Evolutionary conservation across 2,888 invertebrate genomes (phyloP), one percentile per base, ranked within the genome.

Genomic region (Agonopterix heracliana): DNA sequence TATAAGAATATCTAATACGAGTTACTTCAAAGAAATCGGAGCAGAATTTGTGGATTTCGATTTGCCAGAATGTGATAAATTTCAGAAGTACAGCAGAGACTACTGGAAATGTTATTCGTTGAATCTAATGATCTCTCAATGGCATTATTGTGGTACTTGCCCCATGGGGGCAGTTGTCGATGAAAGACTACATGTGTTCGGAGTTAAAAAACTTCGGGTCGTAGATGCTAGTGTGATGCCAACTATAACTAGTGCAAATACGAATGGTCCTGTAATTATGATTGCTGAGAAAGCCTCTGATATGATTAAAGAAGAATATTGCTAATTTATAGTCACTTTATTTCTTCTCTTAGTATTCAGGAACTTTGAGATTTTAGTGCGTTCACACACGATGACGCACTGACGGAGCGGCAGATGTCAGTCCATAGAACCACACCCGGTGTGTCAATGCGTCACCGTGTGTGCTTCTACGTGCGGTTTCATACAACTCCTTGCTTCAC

Each of bases 151-250:
- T 0, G 76, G 78, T 1, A 75, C 81, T 4, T 78, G 78, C 51
- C 64, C 68, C 0, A 81, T 81, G 80, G 81, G 78, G 1, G 52
- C 60, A 0, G 94, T 94, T 1, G 92, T 94, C 0, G 91, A 92
- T 73, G 84, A 90, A 0, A 69, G 91, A 41, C 71, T 94, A 1
- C 84, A 81, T 44, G 91, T 94, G 0, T 85, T 90, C 44, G 93
- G 93, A 0, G 82, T 93, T 0, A 66, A 83, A 3, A 90, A 91
- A 7, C 74, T 94, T 1, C 80, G 94, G 34, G 93, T 94, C 0
- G 90, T 90, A 0, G 94, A 94, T 68, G 93, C 93, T 0, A 93
- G 93, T 42, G 90, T 94, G n/a, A 94, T 95, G 93, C 95, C 94
- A 0, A 81, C 71, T 1, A 90, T 94, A 46, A 84, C 92, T 2